Percentiles rank a stretch among this genome's conserved stretches.
Conservation (phyloP, 2,113 vertebrate genomes). For the Coptodon bakossiorum region DNA sequence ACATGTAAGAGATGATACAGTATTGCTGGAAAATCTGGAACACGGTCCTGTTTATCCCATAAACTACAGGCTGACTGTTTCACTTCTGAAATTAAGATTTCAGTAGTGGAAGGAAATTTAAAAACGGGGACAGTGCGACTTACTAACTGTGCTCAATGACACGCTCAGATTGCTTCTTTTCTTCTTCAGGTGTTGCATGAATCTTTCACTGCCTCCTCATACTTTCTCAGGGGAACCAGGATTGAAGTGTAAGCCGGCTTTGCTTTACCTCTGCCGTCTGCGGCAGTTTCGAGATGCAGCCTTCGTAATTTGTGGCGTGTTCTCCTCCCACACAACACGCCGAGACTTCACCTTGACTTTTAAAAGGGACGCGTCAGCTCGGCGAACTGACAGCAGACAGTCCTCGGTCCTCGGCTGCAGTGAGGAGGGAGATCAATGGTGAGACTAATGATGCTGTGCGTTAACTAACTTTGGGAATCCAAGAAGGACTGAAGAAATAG, state of each 20-base stretch:
- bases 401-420: background rate
- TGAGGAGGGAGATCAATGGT: conserved; percentile 9
- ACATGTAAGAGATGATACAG: background rate
- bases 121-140: background rate
- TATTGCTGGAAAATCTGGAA: background rate
- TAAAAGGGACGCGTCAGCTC: conserved; percentile 10
- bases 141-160: conserved; percentile 1
- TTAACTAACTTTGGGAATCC: background rate
- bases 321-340: conserved; percentile 5
- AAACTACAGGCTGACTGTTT: background rate
- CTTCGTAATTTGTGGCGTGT: background rate
- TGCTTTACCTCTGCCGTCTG: conserved; percentile 16
- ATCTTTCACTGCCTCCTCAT: background rate
- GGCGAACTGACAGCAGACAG: background rate
- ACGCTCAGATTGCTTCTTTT: background rate
- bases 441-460: conserved; percentile 24
- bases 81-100: background rate
- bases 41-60: background rate
- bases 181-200: background rate
- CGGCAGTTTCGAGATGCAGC: background rate
- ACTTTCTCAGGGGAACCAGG: conserved; percentile 25
- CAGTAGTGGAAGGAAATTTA: background rate
- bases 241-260: conserved; percentile 11
- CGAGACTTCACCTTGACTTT: conserved; percentile 52
- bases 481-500: background rate